These are phyloP conservation scores for Acanthosoma haemorrhoidale DNA, from an alignment of 2,888 invertebrate genomes.

Conservation along the genomic window DNA sequence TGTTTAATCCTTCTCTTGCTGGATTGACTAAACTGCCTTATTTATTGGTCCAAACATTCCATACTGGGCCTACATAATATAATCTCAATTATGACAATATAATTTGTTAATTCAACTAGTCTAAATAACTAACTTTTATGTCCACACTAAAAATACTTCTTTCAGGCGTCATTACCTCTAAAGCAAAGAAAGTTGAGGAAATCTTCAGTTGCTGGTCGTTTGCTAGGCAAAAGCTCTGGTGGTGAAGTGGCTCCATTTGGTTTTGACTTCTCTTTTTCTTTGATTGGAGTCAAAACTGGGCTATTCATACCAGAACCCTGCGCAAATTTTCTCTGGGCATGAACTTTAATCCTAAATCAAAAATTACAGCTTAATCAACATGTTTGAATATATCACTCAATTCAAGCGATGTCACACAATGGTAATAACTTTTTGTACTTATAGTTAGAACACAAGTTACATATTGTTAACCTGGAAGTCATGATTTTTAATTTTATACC, in stretches of 20 bases:
- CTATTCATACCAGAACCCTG: conserved; percentile 63
- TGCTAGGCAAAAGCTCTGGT: conserved; percentile 47
- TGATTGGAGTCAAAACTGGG: conserved; percentile 53
- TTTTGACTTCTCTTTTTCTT: conserved; percentile 47
- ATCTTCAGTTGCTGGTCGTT: conserved; percentile 76
- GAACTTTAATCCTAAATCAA: conserved; percentile 63
- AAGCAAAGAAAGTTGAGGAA: conserved; percentile 80
- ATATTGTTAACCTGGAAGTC: too few species aligned
- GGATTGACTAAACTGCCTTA: too few species aligned
- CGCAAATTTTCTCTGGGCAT: conserved; percentile 83
- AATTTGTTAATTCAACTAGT: too few species aligned
- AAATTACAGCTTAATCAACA: neutral
- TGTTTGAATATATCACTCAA: neutral
- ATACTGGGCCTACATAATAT: conserved; percentile 18
- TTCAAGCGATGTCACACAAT: too few species aligned
- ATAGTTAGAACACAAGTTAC: too few species aligned
- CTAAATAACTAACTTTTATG: too few species aligned
- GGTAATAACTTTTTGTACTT: too few species aligned
- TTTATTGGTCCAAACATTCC: too few species aligned
- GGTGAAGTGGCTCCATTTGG: conserved; percentile 40
- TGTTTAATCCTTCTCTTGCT: too few species aligned
- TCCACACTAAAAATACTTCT: neutral
- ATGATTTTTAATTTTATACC: too few species aligned
- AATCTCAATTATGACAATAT: neutral
- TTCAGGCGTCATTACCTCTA: conserved; percentile 53